Evolutionary conservation across 53 echinoderm and acorn worm genomes (phyloP), one percentile per base, ranked within the genome.

Genomic region (Zoroaster sp.): DNA sequence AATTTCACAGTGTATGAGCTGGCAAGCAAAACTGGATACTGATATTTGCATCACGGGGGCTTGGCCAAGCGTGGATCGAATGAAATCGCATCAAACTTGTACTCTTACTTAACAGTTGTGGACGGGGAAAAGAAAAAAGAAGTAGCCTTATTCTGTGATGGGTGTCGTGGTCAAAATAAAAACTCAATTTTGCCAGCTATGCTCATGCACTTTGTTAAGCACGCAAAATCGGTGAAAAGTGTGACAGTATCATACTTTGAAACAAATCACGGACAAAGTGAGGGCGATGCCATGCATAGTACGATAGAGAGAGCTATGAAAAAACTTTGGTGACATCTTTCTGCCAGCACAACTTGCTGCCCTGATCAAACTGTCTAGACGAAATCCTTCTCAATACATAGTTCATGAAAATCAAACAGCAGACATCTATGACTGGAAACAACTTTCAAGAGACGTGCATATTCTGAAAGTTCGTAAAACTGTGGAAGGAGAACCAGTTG

Each of bases 1-100:
- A 91, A 95, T 59, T 95, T 95, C 25, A 95, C 90, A 41, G 49
- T 93, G 5, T 95, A 76, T 80, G 92, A 93, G 59, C 46, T 91
- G 28, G 86, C 65, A 2, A 75, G 25, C 12, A 93, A 59, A 69
- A 74, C 73, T 39, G 93, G 91, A 3, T 77, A 36, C 33, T n/a
- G n/a, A 92, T 95, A 38, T 51, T 49, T 93, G 6, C 75, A 76
- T 40, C 91, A 93, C 45, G 88, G 93, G 66, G 87, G 90, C 1
- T 32, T 86, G 4, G 79, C 89, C 4, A 74, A 49, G 46, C 78
- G 85, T 10, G 93, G 92, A 53, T 41, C 90, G 8, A 91, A 89
- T 55, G 93, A 93, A 72, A 87, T 95, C 18, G 77, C 93, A 32
- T 90, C 92, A 14, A 25, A 88, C 63, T 34, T 90, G 45, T 73